A percentile compares a stretch with the other conserved stretches of the same genome.
Evolutionary conservation across 2,797 vertebrate species (phyloP).

Genomic region (Gymnothorax javanicus): DNA sequence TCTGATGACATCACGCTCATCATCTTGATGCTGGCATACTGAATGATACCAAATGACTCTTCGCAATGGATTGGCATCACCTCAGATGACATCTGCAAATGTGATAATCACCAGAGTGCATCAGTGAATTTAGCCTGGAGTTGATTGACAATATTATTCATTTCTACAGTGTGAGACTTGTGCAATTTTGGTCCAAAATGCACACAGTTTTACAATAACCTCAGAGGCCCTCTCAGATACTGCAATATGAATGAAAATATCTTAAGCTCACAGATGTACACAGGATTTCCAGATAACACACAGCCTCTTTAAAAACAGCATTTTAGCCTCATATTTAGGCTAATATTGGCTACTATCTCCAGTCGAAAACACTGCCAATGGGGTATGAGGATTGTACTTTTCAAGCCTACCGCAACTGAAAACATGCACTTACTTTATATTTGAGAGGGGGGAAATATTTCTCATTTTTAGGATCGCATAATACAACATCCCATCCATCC

Average conservation of each 20-base stretch:
- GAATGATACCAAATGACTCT: background rate
- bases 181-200: background rate
- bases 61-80: background rate
- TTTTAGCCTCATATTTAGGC: too few relatives aligned
- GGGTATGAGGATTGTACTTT: too few relatives aligned
- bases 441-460: too few relatives aligned
- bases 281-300: too few relatives aligned
- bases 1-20: background rate
- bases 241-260: background rate
- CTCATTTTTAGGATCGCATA: too few relatives aligned
- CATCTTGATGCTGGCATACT: background rate
- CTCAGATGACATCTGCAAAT: background rate
- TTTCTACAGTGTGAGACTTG: background rate
- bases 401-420: too few relatives aligned
- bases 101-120: background rate
- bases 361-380: too few relatives aligned
- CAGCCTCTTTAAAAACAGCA: too few relatives aligned
- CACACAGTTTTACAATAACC: background rate
- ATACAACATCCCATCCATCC: too few relatives aligned
- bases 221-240: background rate
- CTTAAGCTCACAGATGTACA: background rate
- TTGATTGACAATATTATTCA: background rate
- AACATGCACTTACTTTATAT: too few relatives aligned
- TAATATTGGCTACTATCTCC: too few relatives aligned
- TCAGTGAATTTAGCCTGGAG: background rate